Evolutionary conservation across 2,888 invertebrate genomes (phyloP), one percentile per base, ranked within the genome.

Genomic region (Chromoteleia sp.): DNA sequence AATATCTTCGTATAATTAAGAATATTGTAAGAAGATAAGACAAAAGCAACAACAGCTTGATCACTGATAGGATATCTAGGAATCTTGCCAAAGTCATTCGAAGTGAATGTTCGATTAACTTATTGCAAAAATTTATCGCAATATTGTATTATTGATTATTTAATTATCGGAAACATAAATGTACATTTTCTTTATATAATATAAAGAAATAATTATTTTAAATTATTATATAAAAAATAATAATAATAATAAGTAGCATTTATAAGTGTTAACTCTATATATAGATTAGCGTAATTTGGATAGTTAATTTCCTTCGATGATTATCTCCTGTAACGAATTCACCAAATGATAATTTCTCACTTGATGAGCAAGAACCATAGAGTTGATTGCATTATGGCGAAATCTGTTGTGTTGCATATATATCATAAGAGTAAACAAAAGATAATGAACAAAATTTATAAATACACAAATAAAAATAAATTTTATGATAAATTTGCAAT

Each of bases 361-460:
- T 43, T 67, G 67, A 67, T 67, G 67, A 43, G 41, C 67, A 67
- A 67, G 54, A 67, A 67, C 67, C 67, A 67, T 67, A 54, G 43
- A 67, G 54, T 67, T 54, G 54, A 67, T 67, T 67, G 67, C 12
- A 54, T 67, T 67, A 67, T 12, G 54, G 50, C 14, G 12, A 67
- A 67, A 54, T 67, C 54, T 67, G 54, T 54, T 54, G 67, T 67
- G 67, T 30, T 54, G 39, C 65, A n/a, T n/a, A n/a, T n/a, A n/a
- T n/a, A n/a, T n/a, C n/a, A n/a, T n/a, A n/a, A n/a, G n/a, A n/a
- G n/a, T n/a, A n/a, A n/a, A n/a, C n/a, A n/a, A n/a, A n/a, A n/a
- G n/a, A n/a, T n/a, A 25, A 25, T 25, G 2, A 4, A 6, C 2
- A 25, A 25, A 25, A 25, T 25, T 25, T 2, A 2, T 2, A 25